Evolutionary conservation across 2,113 vertebrate species (phyloP).

Genomic region (Microcebus ravelobensis): DNA sequence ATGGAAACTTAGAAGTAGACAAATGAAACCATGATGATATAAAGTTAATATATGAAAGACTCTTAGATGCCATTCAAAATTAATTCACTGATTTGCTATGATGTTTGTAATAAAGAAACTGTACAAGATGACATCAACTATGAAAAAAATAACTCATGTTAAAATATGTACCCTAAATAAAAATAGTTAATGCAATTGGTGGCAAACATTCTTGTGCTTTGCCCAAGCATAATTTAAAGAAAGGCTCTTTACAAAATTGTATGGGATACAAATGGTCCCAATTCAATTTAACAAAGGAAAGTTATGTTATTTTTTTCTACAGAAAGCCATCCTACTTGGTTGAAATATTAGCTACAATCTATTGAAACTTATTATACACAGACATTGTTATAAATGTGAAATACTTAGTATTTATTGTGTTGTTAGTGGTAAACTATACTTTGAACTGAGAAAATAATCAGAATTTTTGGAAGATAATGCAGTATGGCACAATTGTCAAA

Average conservation of each 20-base stretch:
- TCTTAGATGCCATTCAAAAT: neutral
- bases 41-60: neutral
- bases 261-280: neutral
- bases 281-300: neutral
- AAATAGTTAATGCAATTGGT: neutral
- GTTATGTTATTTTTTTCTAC: neutral
- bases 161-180: neutral
- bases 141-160: neutral
- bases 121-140: neutral
- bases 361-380: neutral
- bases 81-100: neutral
- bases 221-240: neutral
- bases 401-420: neutral
- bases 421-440: neutral
- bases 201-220: neutral
- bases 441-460: neutral
- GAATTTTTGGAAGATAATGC: neutral
- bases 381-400: neutral
- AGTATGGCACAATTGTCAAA: neutral
- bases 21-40: neutral
- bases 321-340: neutral
- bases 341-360: neutral
- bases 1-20: neutral
- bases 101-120: neutral
- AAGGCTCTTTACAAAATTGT: neutral